Conservation (phyloP, 2,113 vertebrate species). For the Pluvialis apricaria region DNA sequence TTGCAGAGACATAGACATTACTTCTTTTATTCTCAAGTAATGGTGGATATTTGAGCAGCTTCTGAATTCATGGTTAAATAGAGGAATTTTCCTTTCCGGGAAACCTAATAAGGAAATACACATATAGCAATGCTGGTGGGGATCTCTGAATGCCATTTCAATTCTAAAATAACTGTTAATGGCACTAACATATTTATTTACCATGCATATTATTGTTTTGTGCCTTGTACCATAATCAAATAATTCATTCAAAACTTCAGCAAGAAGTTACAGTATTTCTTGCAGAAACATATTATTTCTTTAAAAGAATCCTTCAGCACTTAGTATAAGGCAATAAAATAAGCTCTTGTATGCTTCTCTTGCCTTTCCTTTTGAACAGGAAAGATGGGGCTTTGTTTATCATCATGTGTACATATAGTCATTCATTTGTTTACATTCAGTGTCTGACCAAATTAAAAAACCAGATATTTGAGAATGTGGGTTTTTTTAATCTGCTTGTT, state of each 20-base stretch:
- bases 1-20: background rate
- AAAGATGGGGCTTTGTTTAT: background rate
- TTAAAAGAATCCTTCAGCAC: background rate
- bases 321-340: background rate
- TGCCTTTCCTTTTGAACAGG: background rate
- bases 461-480: background rate
- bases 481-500: background rate
- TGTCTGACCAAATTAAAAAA: background rate
- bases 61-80: background rate
- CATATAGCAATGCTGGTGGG: background rate
- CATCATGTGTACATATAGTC: background rate
- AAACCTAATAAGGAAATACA: background rate
- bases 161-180: background rate
- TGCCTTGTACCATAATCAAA: background rate
- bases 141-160: background rate
- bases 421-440: background rate
- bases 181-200: background rate
- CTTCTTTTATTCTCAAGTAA: background rate
- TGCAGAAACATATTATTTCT: background rate
- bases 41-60: background rate
- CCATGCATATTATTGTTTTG: background rate
- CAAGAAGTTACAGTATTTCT: background rate
- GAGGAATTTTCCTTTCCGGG: background rate
- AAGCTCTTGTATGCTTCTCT: background rate
- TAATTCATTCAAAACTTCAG: background rate